These are phyloP conservation scores for Istiophorus platypterus DNA, from an alignment of 2,113 vertebrate genomes.

Conservation along the genomic window DNA sequence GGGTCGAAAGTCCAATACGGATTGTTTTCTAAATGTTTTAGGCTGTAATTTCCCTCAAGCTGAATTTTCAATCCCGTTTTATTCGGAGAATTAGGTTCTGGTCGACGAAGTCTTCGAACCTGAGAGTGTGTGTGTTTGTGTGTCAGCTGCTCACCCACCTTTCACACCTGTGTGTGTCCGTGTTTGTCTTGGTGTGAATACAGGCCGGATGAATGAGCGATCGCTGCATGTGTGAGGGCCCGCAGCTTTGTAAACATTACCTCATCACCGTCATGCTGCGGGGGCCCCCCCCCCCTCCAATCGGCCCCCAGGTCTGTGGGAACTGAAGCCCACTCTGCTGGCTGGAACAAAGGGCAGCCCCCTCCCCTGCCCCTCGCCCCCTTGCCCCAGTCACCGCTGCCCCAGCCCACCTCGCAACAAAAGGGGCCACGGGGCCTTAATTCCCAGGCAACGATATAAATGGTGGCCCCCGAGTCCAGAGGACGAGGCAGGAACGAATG, in stretches of 20 bases:
- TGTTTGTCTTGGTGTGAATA: constrained; percentile 25
- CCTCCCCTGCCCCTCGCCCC: constrained; percentile 82
- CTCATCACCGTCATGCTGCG: constrained; percentile 75
- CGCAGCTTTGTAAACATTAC: constrained; percentile 82
- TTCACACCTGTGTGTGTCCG: constrained; percentile 38
- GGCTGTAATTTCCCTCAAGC: too few relatives aligned
- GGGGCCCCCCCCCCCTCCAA: constrained; percentile 45
- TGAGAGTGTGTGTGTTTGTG: background rate
- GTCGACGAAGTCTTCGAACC: background rate
- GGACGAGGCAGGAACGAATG: constrained; percentile 71
- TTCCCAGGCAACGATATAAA: constrained; percentile 93
- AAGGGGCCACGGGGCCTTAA: constrained; percentile 88
- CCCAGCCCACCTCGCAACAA: constrained; percentile 84
- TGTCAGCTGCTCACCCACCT: background rate
- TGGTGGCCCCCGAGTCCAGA: constrained; percentile 83
- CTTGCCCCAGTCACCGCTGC: constrained; percentile 66
- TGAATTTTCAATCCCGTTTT: too few relatives aligned
- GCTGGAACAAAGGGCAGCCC: constrained; percentile 89
- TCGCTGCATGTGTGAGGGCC: constrained; percentile 54
- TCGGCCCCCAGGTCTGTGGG: constrained; percentile 84
- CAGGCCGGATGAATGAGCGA: constrained; percentile 13
- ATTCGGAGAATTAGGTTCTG: background rate
- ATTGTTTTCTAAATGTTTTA: too few relatives aligned
- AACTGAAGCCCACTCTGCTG: constrained; percentile 87
- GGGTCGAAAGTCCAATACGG: too few relatives aligned